Conservation (phyloP, 2,888 invertebrate species). For the Rotaria sp. region DNA sequence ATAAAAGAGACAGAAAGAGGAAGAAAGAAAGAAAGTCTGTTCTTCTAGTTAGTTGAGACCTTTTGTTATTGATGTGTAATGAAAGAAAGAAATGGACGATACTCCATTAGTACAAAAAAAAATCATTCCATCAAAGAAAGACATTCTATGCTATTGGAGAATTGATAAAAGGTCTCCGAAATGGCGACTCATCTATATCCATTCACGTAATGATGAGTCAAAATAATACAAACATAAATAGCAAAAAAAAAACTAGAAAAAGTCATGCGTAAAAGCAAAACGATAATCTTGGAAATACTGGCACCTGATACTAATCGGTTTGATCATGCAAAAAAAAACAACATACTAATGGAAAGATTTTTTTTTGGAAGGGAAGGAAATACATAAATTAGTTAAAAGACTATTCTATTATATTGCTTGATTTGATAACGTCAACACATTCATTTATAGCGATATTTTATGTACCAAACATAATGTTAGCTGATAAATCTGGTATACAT, state of each 20-base stretch:
- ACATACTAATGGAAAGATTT: no score
- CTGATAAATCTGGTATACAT: not conserved
- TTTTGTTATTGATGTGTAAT: not conserved
- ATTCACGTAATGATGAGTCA: no score
- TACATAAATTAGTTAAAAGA: no score
- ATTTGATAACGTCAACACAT: not conserved
- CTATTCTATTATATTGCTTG: no score
- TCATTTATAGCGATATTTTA: not conserved
- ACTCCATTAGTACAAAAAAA: not conserved
- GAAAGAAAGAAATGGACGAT: not conserved
- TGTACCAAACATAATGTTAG: not conserved
- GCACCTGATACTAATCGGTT: not conserved
- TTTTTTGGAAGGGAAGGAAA: no score
- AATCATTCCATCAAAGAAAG: not conserved
- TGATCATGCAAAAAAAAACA: not conserved
- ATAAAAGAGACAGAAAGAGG: not conserved
- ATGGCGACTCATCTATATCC: no score
- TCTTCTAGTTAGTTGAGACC: not conserved
- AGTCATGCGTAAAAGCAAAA: not conserved
- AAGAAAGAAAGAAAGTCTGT: not conserved
- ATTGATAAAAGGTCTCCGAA: not conserved
- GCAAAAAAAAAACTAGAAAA: no score
- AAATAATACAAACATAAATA: not conserved
- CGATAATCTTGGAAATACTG: not conserved
- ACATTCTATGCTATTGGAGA: not conserved